Conservation (phyloP, 2,888 invertebrate species). For the Apomyelois bistriatella region DNA sequence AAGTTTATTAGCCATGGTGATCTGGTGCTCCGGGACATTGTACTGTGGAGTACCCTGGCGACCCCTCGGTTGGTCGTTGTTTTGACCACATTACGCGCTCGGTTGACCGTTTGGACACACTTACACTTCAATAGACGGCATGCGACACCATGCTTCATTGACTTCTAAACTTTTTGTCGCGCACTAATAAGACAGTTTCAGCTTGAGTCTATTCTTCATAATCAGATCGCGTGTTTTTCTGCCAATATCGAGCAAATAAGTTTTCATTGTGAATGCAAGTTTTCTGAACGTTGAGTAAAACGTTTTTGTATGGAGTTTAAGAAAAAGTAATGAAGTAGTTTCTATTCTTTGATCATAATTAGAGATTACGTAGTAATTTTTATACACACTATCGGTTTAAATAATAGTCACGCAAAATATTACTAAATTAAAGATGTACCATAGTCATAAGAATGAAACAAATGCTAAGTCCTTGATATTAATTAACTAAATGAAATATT, state of each 20-base stretch:
- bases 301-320: neutral
- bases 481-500: constrained; percentile 26
- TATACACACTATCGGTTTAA: too few relatives aligned
- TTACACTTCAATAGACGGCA: constrained; percentile 43
- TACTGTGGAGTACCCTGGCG: constrained; percentile 27
- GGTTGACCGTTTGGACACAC: constrained; percentile 55
- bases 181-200: constrained; percentile 10
- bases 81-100: constrained; percentile 55
- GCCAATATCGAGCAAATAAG: constrained; percentile 11
- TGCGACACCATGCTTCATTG: constrained; percentile 52
- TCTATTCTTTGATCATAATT: neutral
- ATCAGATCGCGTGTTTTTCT: constrained; percentile 6
- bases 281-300: constrained; percentile 2
- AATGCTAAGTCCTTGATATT: constrained; percentile 4
- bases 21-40: constrained; percentile 8
- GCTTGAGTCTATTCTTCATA: constrained; percentile 9
- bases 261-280: constrained; percentile 4
- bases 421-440: too few relatives aligned
- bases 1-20: constrained; percentile 4
- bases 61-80: constrained; percentile 40
- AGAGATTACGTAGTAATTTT: neutral
- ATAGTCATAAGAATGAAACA: neutral
- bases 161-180: constrained; percentile 8
- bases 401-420: too few relatives aligned
- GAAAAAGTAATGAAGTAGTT: neutral